Evolutionary conservation across 2,113 vertebrate species (phyloP).

Genomic region (Emydura subglobosa): DNA sequence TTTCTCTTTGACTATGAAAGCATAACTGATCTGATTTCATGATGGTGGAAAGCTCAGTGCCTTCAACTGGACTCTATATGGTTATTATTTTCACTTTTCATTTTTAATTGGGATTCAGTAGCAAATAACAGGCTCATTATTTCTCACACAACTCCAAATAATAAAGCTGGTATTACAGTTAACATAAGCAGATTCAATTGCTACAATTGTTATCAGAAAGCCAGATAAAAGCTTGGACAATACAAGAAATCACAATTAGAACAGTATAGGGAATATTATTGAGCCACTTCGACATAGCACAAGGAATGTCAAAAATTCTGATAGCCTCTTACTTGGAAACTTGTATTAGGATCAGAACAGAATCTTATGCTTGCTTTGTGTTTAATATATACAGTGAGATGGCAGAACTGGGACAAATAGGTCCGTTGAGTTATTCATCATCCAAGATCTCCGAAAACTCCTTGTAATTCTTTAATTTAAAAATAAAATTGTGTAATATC

Average conservation of each 20-base stretch:
- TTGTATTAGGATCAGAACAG: not conserved
- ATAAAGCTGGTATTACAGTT: not conserved
- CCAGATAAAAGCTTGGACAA: not conserved
- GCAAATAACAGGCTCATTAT: constrained; percentile 54
- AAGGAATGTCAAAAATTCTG: not conserved
- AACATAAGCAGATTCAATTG: not conserved
- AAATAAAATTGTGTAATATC: not conserved
- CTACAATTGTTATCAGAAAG: not conserved
- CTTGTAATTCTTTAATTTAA: not conserved
- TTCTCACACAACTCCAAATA: constrained; percentile 28
- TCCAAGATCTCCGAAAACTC: not conserved
- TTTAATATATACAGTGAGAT: not conserved
- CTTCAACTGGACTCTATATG: not conserved
- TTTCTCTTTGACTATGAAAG: constrained; percentile 17
- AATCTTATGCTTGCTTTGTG: not conserved
- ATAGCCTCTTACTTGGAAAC: not conserved
- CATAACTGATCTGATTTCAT: constrained; percentile 32
- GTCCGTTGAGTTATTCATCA: not conserved
- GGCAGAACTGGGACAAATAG: not conserved
- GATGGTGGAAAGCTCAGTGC: constrained; percentile 43
- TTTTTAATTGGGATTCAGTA: constrained; percentile 42
- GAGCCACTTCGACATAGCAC: too few species aligned
- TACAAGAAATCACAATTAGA: not conserved
- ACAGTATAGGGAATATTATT: not conserved
- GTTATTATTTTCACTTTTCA: constrained; percentile 49